Evolutionary conservation across 2,888 invertebrate species (phyloP), one percentile per base, ranked within the genome.

Genomic region (Dastarcus helophoroides): DNA sequence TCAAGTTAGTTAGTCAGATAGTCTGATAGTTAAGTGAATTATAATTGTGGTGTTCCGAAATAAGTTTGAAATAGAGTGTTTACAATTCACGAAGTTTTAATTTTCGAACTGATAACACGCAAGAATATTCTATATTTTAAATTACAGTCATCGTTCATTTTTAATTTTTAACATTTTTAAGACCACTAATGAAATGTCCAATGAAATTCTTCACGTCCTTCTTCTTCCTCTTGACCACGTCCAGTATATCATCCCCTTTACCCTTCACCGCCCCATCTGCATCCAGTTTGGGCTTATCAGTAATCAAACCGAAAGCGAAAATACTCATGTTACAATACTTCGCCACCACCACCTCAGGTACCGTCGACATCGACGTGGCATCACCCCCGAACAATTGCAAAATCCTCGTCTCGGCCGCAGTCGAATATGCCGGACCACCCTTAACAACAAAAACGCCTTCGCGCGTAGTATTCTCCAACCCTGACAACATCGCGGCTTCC

Each of bases 361-460:
- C 73, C 3, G 73, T 73, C 2, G 72, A 76, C 81, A 75, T 69
- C 62, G 84, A 84, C 3, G 85, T 82, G 6, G 82, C 80, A 49
- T 85, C 84, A 6, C 80, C 77, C 13, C 84, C 84, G 26, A 86
- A 64, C 55, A 74, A 70, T 44, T 74, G 70, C 30, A 91, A 65
- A 64, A 86, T 77, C 42, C 67, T 72, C 26, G 86, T 64, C 59
- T 95, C 94, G 0, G 93, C 86, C 0, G 90, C 82, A 0, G 93
- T 90, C 60, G 95, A 94, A 54, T 78, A 95, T 57, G 80, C 83
- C 0, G 94, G 94, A 0, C 94, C 94, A 3, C 85, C 88, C 8
- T 89, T 68, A 58, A 89, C 88, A 2, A 82, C 78, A 63, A 94
- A 95, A 4, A 94, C 86, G 1, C 94, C 94, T 51, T 88, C 82